Conservation (phyloP, 2,797 vertebrate genomes). For the Anolis apletophallus region DNA sequence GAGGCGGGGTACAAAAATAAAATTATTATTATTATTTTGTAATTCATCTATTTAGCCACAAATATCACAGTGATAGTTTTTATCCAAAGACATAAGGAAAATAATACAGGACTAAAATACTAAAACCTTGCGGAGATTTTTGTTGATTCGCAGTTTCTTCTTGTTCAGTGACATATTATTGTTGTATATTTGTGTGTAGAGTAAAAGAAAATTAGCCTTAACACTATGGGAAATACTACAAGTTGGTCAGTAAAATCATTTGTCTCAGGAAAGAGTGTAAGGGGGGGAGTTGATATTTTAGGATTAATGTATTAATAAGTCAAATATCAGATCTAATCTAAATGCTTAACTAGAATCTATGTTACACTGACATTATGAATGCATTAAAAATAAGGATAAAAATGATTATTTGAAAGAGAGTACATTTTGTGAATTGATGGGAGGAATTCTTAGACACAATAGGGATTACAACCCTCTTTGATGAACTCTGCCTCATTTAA, state of each 20-base stretch:
- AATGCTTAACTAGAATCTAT: slow-evolving; percentile 55
- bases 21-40: no score
- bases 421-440: slow-evolving; percentile 55
- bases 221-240: neutral
- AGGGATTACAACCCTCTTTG: slow-evolving; percentile 66
- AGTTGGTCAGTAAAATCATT: neutral
- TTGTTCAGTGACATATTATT: slow-evolving; percentile 35
- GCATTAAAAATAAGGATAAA: slow-evolving; percentile 60
- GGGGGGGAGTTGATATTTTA: slow-evolving; percentile 26
- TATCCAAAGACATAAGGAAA: slow-evolving; percentile 13
- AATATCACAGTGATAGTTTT: slow-evolving; percentile 23
- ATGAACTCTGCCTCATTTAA: slow-evolving; percentile 66
- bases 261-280: slow-evolving; percentile 13
- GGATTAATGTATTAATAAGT: slow-evolving; percentile 17
- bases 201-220: slow-evolving; percentile 3
- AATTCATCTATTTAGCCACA: slow-evolving; percentile 55
- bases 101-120: slow-evolving; percentile 19
- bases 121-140: slow-evolving; percentile 13
- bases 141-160: slow-evolving; percentile 46
- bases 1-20: no score
- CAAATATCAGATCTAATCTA: slow-evolving; percentile 35
- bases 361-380: slow-evolving; percentile 42
- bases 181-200: neutral
- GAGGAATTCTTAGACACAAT: slow-evolving; percentile 69
- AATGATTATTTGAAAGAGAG: slow-evolving; percentile 54